Evolutionary conservation across 2,797 vertebrate species (phyloP).

Genomic region (Dryobates pubescens): DNA sequence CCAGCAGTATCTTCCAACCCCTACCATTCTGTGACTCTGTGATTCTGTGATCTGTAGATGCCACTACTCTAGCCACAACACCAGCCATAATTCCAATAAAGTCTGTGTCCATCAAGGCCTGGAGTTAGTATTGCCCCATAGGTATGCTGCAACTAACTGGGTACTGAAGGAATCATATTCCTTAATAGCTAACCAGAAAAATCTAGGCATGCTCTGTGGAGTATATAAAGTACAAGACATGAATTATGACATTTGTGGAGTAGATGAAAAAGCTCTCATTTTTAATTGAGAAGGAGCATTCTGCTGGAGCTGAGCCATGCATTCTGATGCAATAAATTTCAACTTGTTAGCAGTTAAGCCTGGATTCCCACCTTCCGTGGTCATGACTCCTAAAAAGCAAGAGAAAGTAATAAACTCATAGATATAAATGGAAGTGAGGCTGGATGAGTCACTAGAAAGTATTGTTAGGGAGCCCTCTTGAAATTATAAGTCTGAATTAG

Average conservation of each 20-base stretch:
- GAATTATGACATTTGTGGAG: background rate
- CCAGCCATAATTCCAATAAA: background rate
- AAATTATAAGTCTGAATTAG: background rate
- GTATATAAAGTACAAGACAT: background rate
- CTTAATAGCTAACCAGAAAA: background rate
- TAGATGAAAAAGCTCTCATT: background rate
- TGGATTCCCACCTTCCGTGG: background rate
- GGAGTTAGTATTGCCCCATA: background rate
- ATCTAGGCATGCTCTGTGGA: background rate
- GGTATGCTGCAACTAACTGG: background rate
- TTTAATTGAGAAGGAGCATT: background rate
- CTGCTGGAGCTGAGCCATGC: background rate
- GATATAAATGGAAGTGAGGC: background rate
- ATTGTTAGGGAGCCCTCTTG: background rate
- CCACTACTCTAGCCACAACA: background rate
- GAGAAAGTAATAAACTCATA: background rate
- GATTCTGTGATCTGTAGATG: too few relatives aligned
- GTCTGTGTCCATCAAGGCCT: background rate
- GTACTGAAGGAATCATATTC: background rate
- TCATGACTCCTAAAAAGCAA: conserved; percentile 7
- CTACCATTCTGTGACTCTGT: too few relatives aligned
- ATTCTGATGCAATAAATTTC: background rate
- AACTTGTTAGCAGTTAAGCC: background rate
- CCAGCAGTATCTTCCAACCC: too few relatives aligned
- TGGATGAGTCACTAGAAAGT: background rate